These are phyloP conservation scores for Anhinga rufa DNA, from an alignment of 2,113 vertebrate genomes.

Conservation along the genomic window DNA sequence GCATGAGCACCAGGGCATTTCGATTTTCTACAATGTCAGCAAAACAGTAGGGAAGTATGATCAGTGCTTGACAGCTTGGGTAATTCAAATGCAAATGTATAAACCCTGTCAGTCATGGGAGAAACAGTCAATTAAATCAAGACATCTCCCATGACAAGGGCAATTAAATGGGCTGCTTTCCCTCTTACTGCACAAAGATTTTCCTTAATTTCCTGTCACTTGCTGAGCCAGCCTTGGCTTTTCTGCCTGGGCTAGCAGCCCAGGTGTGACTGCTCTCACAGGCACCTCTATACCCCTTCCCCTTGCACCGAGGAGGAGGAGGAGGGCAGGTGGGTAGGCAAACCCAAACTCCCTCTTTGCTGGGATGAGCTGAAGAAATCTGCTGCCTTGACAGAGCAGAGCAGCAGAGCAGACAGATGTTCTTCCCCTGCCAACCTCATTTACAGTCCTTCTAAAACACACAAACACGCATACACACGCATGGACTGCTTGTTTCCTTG, in stretches of 20 bases:
- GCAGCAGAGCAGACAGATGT: background rate
- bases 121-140: slow-evolving; percentile 39
- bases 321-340: accelerated
- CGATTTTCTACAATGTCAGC: background rate
- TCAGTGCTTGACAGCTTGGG: background rate
- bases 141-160: slow-evolving; percentile 8
- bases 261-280: background rate
- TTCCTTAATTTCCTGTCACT: background rate
- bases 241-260: background rate
- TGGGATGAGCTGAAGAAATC: background rate
- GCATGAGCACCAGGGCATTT: background rate
- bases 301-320: background rate
- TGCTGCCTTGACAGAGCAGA: background rate
- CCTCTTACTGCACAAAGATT: background rate
- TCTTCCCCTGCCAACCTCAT: background rate
- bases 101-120: background rate
- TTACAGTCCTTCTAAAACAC: background rate
- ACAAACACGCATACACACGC: background rate
- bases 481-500: background rate
- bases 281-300: background rate
- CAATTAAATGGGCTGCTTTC: slow-evolving; percentile 30
- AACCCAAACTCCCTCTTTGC: background rate
- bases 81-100: slow-evolving; percentile 45
- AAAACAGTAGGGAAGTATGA: background rate
- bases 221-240: background rate